Base-by-base conservation (phyloP, 2,888 invertebrate species). In the Eucera pruinosa region DNA sequence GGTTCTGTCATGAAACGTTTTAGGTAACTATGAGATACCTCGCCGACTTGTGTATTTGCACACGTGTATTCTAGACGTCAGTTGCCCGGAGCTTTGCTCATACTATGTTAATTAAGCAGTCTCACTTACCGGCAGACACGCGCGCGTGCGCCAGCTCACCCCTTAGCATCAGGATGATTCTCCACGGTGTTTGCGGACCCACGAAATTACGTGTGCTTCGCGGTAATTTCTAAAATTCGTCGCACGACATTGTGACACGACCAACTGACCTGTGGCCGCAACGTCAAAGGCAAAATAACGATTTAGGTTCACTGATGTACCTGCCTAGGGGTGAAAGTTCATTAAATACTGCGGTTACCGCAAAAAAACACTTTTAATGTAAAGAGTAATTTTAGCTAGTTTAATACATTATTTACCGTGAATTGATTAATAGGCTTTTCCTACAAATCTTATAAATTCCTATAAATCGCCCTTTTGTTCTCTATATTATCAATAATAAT, bases 51-150 rank as follows among this genome's bases (percentile, higher is more conserved):
- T 36, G 71, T 78, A 54, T 78, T 78, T 78, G 78, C 47, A 7
- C 66, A 25, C 78, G 71, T 66, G 71, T 62, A 61, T 62, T 65
- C 36, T 27, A 43, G 57, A 58, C 50, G 61, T 7, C 39, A 58
- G 50, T 43, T 20, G 66, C 78, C 57, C 33, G 55, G 39, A 50
- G 77, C 43, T 61, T 23, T 45, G 50, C 71, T 43, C 57, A 33
- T 62, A 64, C 67, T 67, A 78, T 78, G 78, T 78, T 78, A 78
- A 78, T 78, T 78, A 78, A 78, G 52, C 52, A 65, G 65, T 67
- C 78, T 71, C 71, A 66, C 71, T 71, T 78, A 78, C 57, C 48
- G 36, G 45, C 20, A 27, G 25, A 45, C 27, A 33, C 36, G 48
- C 23, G n/a, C 33, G 11, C 23, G 7, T 41, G 7, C 13, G 6